phyloP scores from a whole-genome alignment of 2,113 vertebrate genomes.

The Anarhynchus alexandrinus region DNA sequence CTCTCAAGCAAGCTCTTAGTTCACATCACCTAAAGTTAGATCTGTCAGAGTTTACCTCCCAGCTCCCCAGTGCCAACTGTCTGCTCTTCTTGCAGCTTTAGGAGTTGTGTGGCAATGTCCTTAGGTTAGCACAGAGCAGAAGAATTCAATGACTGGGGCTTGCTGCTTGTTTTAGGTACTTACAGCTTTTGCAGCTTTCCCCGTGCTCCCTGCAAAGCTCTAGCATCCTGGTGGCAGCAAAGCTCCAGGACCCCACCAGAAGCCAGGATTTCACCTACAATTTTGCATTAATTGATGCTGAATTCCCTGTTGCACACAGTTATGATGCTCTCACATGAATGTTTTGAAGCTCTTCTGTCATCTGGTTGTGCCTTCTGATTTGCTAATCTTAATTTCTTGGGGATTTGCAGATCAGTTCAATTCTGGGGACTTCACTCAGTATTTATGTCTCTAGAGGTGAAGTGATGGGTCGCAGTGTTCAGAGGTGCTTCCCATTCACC shows the following conservation, averaged over 20 bases:
- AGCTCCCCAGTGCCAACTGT: neutral
- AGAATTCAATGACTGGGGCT: neutral
- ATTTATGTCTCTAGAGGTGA: neutral
- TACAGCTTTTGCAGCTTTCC: neutral
- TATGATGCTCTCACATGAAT: neutral
- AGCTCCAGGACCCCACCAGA: neutral
- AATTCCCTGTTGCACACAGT: neutral
- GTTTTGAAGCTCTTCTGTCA: neutral
- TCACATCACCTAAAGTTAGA: neutral
- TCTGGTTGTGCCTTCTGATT: neutral
- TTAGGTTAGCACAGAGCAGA: neutral
- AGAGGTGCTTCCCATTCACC: neutral
- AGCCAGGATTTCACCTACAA: neutral
- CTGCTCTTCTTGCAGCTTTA: neutral
- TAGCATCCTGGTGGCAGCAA: neutral
- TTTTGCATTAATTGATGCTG: neutral
- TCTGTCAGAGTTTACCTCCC: neutral
- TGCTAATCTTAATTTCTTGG: neutral
- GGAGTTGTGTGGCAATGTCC: neutral
- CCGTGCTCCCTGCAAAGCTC: neutral
- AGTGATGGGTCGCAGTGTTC: neutral
- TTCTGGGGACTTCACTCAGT: neutral
- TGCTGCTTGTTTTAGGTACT: neutral
- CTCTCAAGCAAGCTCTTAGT: neutral
- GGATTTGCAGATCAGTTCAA: neutral